phyloP scores from a whole-genome alignment of 2,888 invertebrate species.

The Bombyx huttoni region DNA sequence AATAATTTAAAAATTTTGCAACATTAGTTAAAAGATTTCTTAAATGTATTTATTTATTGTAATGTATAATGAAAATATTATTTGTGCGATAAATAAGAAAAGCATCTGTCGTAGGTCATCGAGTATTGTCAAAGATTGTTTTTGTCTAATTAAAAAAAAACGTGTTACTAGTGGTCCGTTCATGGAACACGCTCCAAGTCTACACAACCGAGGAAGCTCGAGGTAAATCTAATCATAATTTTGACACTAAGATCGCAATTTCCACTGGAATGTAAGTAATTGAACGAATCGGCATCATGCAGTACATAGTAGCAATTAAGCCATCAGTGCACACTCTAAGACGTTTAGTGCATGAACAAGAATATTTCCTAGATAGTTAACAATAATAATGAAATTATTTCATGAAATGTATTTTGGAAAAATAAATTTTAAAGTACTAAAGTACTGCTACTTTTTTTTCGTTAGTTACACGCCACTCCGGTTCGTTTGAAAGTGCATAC shows the following conservation, averaged over 20 bases:
- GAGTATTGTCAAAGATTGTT: slow-evolving; percentile 55
- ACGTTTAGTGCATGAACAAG: too few species aligned
- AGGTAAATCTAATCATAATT: not conserved
- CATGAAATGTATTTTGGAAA: too few species aligned
- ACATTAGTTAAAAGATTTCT: slow-evolving; percentile 35
- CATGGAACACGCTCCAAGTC: slow-evolving; percentile 36
- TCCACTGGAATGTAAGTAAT: not conserved
- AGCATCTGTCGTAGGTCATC: slow-evolving; percentile 50
- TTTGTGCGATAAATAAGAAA: slow-evolving; percentile 54
- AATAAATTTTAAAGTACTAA: too few species aligned
- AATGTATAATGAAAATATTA: slow-evolving; percentile 11
- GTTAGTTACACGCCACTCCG: not conserved
- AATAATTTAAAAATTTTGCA: too few species aligned
- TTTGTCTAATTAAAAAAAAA: slow-evolving; percentile 33
- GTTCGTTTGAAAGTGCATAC: not conserved
- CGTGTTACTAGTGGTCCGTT: slow-evolving; percentile 21
- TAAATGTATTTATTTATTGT: slow-evolving; percentile 25
- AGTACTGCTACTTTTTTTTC: too few species aligned
- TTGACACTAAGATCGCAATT: slow-evolving; percentile 2
- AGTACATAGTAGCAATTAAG: not conserved
- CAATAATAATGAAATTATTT: too few species aligned
- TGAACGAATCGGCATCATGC: not conserved
- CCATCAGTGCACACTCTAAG: too few species aligned
- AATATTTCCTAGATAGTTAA: too few species aligned
- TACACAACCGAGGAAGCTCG: slow-evolving; percentile 66